A percentile compares a stretch with the other conserved stretches of the same genome.
Evolutionary conservation across 2,797 vertebrate species (phyloP).

Genomic region (Hyperoplus lanceolatus): DNA sequence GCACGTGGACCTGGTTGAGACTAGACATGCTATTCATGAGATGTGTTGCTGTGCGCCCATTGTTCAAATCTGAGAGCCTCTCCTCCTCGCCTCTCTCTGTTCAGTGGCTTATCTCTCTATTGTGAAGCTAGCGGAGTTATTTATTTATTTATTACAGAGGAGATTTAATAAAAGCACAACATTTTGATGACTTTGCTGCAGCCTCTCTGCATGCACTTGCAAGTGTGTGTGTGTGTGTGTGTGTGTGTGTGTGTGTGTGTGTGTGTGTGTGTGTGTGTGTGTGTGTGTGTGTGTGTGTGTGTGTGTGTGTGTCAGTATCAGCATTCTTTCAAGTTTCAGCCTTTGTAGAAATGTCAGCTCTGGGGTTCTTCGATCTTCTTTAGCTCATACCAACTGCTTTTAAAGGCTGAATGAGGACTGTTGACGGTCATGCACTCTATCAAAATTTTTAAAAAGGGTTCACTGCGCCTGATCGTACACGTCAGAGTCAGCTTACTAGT

Average conservation of each 20-base stretch:
- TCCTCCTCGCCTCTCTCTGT: slow-evolving; percentile 43
- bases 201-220: slow-evolving; percentile 24
- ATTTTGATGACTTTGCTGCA: slow-evolving; percentile 72
- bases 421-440: slow-evolving; percentile 15
- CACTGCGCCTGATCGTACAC: slow-evolving; percentile 3
- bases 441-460: slow-evolving; percentile 11
- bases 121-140: slow-evolving; percentile 51
- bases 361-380: slow-evolving; percentile 43
- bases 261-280: no score
- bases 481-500: slow-evolving; percentile 16
- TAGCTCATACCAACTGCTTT: slow-evolving; percentile 37
- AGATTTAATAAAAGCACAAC: slow-evolving; percentile 72
- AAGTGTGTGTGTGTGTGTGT: slow-evolving; percentile 17
- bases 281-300: slow-evolving; percentile 12
- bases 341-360: slow-evolving; percentile 29
- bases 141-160: slow-evolving; percentile 44
- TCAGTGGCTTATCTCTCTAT: slow-evolving; percentile 67
- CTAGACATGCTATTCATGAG: slow-evolving; percentile 2
- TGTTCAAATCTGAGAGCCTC: slow-evolving; percentile 52
- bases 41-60: slow-evolving; percentile 16
- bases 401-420: slow-evolving; percentile 29
- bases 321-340: slow-evolving; percentile 50
- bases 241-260: background rate
- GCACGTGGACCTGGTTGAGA: slow-evolving; percentile 3
- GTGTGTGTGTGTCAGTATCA: slow-evolving; percentile 49